Evolutionary conservation across 1,140 invertebrate species (phyloP), one percentile per base, ranked within the genome.

Genomic region (Diabrotica virgifera): DNA sequence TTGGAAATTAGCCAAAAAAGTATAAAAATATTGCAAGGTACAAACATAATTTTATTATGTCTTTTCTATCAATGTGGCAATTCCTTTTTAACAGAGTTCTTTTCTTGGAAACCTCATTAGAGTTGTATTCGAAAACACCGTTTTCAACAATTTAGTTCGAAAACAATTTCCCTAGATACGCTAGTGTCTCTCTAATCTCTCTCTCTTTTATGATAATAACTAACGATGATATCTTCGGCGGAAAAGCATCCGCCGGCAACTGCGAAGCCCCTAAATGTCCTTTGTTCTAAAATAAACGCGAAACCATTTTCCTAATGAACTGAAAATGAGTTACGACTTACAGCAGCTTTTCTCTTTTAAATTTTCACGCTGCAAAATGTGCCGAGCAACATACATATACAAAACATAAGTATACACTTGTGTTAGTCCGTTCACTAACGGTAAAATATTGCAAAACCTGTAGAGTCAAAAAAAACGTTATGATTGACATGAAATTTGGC

Each of bases 221-320:
- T 57, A 37, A 6, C 35, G 24, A n/a, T 10, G 10, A 12, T 57
- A 37, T 57, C 55, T 57, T n/a, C 36, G 55, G 8, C 40, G 40
- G 40, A n/a, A 46, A 24, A 24, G 53, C n/a, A 10, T 36, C 37
- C 7, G 6, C 36, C 5, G 9, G 6, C 35, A 36, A 57, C 55
- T 24, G 55, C 35, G 55, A 57, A 36, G 36, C 24, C 36, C 24
- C 55, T 57, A n/a, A 46, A 46, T 46, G 40, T 37, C 36, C 55
- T 57, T 57, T 57, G 55, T 57, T 57, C 55, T 38, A 36, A 8
- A 57, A 57, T 57, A 57, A 57, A 36, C 55, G 35, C n/a, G 55
- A 57, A 57, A 57, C 36, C 55, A 57, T 57, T 57, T 57, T 57
- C 55, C 36, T 57, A 57, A 57, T 57, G 55, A 57, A 57, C 55